Evolutionary conservation across 2,888 invertebrate genomes (phyloP), one percentile per base, ranked within the genome.

Genomic region (Pheosia tremula): DNA sequence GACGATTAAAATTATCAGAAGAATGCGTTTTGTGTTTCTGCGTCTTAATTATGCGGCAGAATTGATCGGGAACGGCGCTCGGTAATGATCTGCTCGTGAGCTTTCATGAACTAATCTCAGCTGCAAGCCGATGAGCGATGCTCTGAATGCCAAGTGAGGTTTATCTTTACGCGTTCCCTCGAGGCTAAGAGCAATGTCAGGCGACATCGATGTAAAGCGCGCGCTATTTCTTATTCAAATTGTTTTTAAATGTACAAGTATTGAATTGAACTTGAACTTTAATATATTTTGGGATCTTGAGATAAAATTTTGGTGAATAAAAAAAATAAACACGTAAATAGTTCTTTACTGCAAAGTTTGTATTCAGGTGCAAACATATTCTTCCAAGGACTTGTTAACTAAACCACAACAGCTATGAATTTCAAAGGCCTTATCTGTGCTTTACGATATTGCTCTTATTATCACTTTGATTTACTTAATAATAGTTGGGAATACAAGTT

Each of bases 1-100:
- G 65, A 73, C 77, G 80, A 79, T 80, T 81, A 76, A 72, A 75
- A 56, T 64, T 66, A 66, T 66, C 75, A 66, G n/a, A 66, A 60
- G 66, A 72, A 81, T 82, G 78, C 75, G 79, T 80, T 81, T 78
- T 75, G 78, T 81, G 67, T 79, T 83, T 78, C 72, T 78, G 78
- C 77, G 85, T 88, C 86, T 89, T 89, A 88, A 89, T 90, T 89
- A 89, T 86, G 75, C 75, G 59, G 74, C 61, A 74, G 79, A 86
- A 90, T 90, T 86, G 88, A 90, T 89, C 84, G 82, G 78, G 76
- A 82, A 80, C 79, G 84, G 75, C 75, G 79, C 73, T 65, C 73
- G 79, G 84, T 87, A 89, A 88, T 87, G 89, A 85, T 79, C 81
- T 79, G 71, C 77, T 82, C 84, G 84, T 85, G 84, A 82, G 88